Evolutionary conservation across 2,113 vertebrate species (phyloP).

Genomic region (Nibea coibor): DNA sequence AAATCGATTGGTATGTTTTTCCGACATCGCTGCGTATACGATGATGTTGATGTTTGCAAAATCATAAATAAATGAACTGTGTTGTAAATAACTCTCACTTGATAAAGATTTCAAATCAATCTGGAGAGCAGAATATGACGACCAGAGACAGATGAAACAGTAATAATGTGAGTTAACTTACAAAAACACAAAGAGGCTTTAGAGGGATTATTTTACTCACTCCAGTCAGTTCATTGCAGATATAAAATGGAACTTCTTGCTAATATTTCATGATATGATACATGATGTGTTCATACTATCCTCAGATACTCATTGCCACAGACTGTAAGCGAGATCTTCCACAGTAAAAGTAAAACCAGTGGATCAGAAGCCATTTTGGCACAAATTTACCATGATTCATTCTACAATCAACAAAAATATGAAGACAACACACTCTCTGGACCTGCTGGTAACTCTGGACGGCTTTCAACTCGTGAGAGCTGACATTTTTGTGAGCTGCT

Average conservation of each 20-base stretch:
- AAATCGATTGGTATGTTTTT: not conserved
- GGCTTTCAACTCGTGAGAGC: too few relatives aligned
- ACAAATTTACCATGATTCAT: not conserved
- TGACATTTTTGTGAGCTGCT: too few relatives aligned
- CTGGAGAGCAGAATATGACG: not conserved
- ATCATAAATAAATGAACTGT: not conserved
- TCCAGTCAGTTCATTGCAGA: conserved; percentile 9
- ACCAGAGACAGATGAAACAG: not conserved
- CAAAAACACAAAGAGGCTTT: not conserved
- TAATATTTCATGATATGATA: not conserved
- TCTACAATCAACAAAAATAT: not conserved
- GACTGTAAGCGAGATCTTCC: not conserved
- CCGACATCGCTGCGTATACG: not conserved
- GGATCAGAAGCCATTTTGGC: conserved; percentile 2
- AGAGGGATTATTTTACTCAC: conserved; percentile 22
- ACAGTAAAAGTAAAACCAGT: not conserved
- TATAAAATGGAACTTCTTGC: not conserved
- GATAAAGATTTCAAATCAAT: not conserved
- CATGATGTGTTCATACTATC: not conserved
- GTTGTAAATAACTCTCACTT: not conserved
- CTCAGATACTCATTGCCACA: not conserved
- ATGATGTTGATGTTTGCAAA: not conserved
- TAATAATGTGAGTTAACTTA: not conserved
- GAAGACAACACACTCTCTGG: too few relatives aligned
- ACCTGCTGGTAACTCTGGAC: too few relatives aligned